Evolutionary conservation across 2,888 invertebrate genomes (phyloP).

Genomic region (Pasiphila rectangulata): DNA sequence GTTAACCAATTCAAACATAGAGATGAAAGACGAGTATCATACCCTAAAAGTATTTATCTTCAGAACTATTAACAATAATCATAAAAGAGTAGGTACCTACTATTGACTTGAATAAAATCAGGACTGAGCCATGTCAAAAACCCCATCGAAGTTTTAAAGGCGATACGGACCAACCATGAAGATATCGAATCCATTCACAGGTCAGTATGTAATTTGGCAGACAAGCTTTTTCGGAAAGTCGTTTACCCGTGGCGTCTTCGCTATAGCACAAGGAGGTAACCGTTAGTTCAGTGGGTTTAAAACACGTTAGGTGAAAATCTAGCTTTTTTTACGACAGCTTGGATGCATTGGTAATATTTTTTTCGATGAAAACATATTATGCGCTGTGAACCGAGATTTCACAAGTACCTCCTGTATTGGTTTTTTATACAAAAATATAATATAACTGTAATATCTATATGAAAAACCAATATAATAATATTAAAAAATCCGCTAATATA

Average conservation of each 20-base stretch:
- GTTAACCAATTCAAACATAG: neutral
- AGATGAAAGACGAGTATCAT: neutral
- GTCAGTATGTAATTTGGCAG: constrained; percentile 50
- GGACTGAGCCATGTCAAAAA: constrained; percentile 14
- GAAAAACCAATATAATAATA: too few species aligned
- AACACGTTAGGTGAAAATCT: too few species aligned
- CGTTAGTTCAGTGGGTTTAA: neutral
- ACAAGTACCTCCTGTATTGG: too few species aligned
- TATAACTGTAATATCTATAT: too few species aligned
- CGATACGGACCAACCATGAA: constrained; percentile 23
- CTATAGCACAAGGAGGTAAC: constrained; percentile 5
- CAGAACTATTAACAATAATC: neutral
- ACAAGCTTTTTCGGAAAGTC: constrained; percentile 50
- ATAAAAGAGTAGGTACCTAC: constrained; percentile 4
- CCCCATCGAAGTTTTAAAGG: constrained; percentile 20
- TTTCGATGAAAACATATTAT: too few species aligned
- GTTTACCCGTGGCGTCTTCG: constrained; percentile 35
- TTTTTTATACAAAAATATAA: too few species aligned
- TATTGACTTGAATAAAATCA: constrained; percentile 8
- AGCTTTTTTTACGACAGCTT: too few species aligned
- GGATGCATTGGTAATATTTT: too few species aligned
- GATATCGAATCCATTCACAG: constrained; percentile 41
- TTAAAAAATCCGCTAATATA: too few species aligned
- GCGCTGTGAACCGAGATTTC: too few species aligned
- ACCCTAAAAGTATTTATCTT: too few species aligned